Evolutionary conservation across 2,113 vertebrate genomes (phyloP).

Genomic region (Perca schrenkii): DNA sequence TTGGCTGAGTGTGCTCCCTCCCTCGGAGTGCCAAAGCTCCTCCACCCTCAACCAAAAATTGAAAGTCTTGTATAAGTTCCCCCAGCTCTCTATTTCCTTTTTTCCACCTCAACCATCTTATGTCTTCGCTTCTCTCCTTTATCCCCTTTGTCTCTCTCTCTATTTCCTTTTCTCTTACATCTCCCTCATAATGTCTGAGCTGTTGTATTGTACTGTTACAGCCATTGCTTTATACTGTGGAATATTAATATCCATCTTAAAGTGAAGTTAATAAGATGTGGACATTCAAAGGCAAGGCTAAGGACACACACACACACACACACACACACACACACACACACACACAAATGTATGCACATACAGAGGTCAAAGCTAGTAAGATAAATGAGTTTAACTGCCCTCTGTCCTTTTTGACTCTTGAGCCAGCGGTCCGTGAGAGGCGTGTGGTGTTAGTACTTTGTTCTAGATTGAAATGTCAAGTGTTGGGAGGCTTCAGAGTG

Average conservation of each 20-base stretch:
- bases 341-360: not conserved
- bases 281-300: slow-evolving; percentile 8
- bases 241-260: slow-evolving; percentile 38
- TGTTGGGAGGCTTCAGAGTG: slow-evolving; percentile 33
- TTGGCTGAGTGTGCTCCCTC: slow-evolving; percentile 55
- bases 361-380: slow-evolving; percentile 36
- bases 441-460: not conserved
- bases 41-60: slow-evolving; percentile 56
- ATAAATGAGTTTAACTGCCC: slow-evolving; percentile 41
- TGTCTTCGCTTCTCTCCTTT: slow-evolving; percentile 25
- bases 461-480: slow-evolving; percentile 33
- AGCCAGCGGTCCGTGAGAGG: slow-evolving; percentile 1
- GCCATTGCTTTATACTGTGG: slow-evolving; percentile 7
- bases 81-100: slow-evolving; percentile 34
- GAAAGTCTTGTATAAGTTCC: slow-evolving; percentile 51
- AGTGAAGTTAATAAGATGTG: slow-evolving; percentile 37
- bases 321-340: not conserved
- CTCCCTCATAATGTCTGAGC: slow-evolving; percentile 8
- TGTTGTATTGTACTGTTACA: slow-evolving; percentile 29
- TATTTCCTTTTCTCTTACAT: slow-evolving; percentile 18
- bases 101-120: slow-evolving; percentile 20
- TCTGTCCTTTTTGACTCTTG: slow-evolving; percentile 14
- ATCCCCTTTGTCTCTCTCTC: not conserved
- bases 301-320: slow-evolving; percentile 4
- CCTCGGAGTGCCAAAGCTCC: slow-evolving; percentile 52